Evolutionary conservation across 2,797 vertebrate genomes (phyloP).

Genomic region (Cetoscarus ocellatus): DNA sequence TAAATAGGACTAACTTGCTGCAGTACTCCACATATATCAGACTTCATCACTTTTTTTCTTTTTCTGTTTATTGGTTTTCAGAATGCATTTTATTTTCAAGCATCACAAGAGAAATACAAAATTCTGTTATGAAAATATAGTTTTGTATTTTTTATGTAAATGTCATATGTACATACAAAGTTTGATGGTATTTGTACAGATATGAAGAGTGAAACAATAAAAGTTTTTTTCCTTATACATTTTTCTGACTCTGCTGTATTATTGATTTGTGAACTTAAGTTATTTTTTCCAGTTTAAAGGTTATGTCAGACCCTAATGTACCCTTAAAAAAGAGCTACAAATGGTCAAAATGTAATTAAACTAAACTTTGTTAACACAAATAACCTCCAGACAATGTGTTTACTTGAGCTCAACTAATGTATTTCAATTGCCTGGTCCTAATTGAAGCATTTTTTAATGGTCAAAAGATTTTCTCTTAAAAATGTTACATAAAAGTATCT

Average conservation of each 20-base stretch:
- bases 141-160: slow-evolving; percentile 99
- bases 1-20: slow-evolving; percentile 73
- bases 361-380: too few species aligned
- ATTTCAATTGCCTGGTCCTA: too few species aligned
- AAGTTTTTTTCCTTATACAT: slow-evolving; percentile 79
- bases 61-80: slow-evolving; percentile 56
- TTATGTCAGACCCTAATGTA: too few species aligned
- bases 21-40: slow-evolving; percentile 79
- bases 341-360: too few species aligned
- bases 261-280: slow-evolving; percentile 5
- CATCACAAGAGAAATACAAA: slow-evolving; percentile 98
- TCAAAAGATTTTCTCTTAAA: too few species aligned
- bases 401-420: too few species aligned
- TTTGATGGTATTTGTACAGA: slow-evolving; percentile 99
- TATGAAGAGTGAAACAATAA: slow-evolving; percentile 98
- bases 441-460: too few species aligned
- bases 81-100: slow-evolving; percentile 95
- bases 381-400: too few species aligned
- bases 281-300: not conserved
- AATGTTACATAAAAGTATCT: too few species aligned
- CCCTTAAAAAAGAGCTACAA: too few species aligned
- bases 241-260: slow-evolving; percentile 28
- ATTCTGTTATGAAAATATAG: slow-evolving; percentile 99
- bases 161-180: slow-evolving; percentile 99
- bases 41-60: slow-evolving; percentile 73